Conservation (phyloP, 35 echinoderm and acorn worm genomes). For the Patiria miniata region DNA sequence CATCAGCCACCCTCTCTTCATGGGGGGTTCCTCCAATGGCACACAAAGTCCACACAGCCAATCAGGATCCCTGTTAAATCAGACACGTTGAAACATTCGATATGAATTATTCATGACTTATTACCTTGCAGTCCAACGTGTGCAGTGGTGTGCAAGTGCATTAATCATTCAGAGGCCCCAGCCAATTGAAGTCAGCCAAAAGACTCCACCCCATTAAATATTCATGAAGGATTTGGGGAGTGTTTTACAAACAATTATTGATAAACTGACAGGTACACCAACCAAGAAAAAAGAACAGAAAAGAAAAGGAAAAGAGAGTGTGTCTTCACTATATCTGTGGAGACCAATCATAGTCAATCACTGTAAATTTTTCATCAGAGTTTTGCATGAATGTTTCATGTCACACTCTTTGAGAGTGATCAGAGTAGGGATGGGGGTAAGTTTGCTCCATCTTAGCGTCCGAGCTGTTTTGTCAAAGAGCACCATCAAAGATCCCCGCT, state of each 20-base stretch:
- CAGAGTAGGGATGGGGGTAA: background rate
- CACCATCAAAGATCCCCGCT: background rate
- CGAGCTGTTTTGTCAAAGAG: too few species aligned
- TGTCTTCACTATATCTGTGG: background rate
- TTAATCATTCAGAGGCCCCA: constrained; percentile 11
- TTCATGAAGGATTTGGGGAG: background rate
- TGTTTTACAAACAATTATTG: constrained; percentile 30
- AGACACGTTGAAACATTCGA: background rate
- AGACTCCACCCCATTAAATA: background rate
- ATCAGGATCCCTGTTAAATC: background rate
- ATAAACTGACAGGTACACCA: background rate
- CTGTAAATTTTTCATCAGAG: constrained; percentile 20
- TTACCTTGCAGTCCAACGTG: background rate
- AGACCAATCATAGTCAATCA: constrained; percentile 10
- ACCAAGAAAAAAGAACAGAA: background rate
- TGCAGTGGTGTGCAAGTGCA: background rate
- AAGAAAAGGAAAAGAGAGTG: background rate
- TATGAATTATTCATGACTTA: background rate
- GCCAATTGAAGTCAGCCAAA: background rate
- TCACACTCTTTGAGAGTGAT: background rate
- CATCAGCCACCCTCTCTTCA: background rate
- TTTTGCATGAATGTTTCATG: constrained; percentile 2
- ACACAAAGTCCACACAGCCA: background rate
- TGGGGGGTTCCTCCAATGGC: too few species aligned
- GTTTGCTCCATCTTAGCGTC: too few species aligned